Percentiles rank a stretch among this genome's conserved stretches.
These are phyloP conservation scores for Eledone cirrhosa DNA, from an alignment of 2,888 invertebrate species.

Conservation along the genomic window DNA sequence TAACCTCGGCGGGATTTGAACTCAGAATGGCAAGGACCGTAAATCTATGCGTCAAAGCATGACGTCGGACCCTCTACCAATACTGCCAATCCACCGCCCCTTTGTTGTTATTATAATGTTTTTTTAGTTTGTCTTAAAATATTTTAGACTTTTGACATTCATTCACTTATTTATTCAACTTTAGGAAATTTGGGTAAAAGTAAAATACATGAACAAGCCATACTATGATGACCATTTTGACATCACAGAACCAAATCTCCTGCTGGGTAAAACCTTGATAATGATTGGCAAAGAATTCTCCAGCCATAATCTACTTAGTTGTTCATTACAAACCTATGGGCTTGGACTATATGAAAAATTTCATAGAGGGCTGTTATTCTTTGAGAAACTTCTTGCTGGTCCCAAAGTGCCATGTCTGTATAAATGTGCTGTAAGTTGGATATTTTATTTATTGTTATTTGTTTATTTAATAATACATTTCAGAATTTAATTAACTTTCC, in stretches of 20 bases:
- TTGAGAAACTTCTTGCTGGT: constrained; percentile 42
- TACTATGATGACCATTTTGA: constrained; percentile 92
- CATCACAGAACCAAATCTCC: constrained; percentile 75
- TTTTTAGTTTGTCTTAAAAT: constrained; percentile 1
- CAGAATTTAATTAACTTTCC: too few species aligned
- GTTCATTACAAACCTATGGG: constrained; percentile 72
- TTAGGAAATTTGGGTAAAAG: constrained; percentile 75
- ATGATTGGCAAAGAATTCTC: constrained; percentile 48
- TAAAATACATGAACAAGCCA: constrained; percentile 82
- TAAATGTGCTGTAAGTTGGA: constrained; percentile 43
- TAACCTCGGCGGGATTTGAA: too few species aligned
- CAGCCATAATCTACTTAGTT: constrained; percentile 45
- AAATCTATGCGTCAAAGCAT: too few species aligned
- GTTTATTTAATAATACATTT: too few species aligned
- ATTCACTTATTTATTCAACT: constrained; percentile 37
- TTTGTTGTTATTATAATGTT: too few species aligned
- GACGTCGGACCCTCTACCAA: too few species aligned
- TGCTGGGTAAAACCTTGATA: constrained; percentile 84
- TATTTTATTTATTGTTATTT: too few species aligned
- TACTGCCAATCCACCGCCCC: too few species aligned
- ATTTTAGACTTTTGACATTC: too few species aligned
- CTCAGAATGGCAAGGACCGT: too few species aligned
- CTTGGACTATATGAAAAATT: constrained; percentile 76
- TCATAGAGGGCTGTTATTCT: constrained; percentile 67
- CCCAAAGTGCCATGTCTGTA: constrained; percentile 33